Evolutionary conservation across 1,140 invertebrate genomes (phyloP).

Genomic region (Drosophila jambulina): DNA sequence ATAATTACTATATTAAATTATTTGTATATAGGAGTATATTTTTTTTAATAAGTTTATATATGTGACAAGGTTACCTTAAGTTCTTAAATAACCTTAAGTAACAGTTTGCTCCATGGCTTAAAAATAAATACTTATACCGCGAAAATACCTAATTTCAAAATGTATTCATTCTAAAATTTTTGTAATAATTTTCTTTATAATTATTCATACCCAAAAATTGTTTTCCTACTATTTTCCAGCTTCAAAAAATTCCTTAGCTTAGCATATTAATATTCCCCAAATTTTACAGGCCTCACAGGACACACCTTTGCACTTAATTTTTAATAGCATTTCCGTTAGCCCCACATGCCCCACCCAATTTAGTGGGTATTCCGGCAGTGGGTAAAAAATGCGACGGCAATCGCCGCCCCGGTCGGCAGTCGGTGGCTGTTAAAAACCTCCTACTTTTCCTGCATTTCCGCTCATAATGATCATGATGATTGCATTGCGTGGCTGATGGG

Average conservation of each 20-base stretch:
- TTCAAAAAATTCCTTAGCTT: background rate
- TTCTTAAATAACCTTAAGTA: too few species aligned
- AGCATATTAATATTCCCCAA: background rate
- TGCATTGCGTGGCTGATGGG: constrained; percentile 82
- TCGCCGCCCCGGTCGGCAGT: constrained; percentile 57
- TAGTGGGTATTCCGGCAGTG: constrained; percentile 19
- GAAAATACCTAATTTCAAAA: too few species aligned
- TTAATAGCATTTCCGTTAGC: background rate
- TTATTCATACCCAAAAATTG: background rate
- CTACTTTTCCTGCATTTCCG: constrained; percentile 83
- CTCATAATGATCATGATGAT: constrained; percentile 83
- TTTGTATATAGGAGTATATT: too few species aligned
- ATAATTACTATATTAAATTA: background rate
- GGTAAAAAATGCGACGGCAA: constrained; percentile 59
- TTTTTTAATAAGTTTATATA: too few species aligned
- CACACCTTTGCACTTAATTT: background rate
- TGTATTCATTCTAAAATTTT: background rate
- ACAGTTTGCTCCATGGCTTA: too few species aligned
- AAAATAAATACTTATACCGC: too few species aligned
- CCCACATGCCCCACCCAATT: constrained; percentile 3
- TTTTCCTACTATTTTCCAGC: background rate
- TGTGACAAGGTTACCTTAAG: too few species aligned
- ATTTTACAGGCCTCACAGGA: background rate
- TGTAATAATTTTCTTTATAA: background rate
- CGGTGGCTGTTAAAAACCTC: constrained; percentile 83